Evolutionary conservation across 2,113 vertebrate species (phyloP), one percentile per base, ranked within the genome.

Genomic region (Anoura caudifer): DNA sequence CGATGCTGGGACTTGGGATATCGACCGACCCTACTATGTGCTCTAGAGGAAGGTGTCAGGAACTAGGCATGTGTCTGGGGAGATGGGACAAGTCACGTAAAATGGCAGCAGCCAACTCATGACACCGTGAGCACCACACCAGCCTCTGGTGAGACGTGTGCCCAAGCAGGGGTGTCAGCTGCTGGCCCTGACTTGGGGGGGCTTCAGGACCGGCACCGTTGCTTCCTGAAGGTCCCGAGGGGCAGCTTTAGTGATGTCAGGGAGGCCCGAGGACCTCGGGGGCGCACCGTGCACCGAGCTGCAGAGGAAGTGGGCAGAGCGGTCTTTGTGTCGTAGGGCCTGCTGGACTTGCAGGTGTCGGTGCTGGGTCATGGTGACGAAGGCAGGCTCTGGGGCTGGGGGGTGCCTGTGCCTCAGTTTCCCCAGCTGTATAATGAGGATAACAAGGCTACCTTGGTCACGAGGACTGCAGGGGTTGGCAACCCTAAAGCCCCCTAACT

Each of bases 111-210:
- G 59, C 13, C 13, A 72, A 7, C 1, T 22, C 31, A 61, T 19
- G 8, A 33, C 15, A n/a, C 17, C 0, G 1, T 10, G 56, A 26
- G 7, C 2, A 4, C 28, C 41, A 14, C 0, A 0, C 2, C 14
- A 50, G 91, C 36, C 11, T 28, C 50, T 7, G n/a, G n/a, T 28
- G 63, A 22, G 52, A 3, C 7, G 13, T 8, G 0, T 24, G 56
- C 56, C 6, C 0, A 7, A 10, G 24, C 1, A 33, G 9, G 38
- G 19, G 52, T 11, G 24, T 24, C 19, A 6, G 19, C 19, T 82
- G 22, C 47, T 8, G n/a, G 10, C 19, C 1, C 3, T 84, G 43
- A 14, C 45, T 15, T 5, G 63, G 12, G 65, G 36, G 19, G 22
- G 8, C 72, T 72, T 73, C 26, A 22, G 17, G 70, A n/a, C 54